A percentile compares a stretch with the other conserved stretches of the same genome.
Evolutionary conservation across 2,113 vertebrate genomes (phyloP).

Genomic region (Plotosus lineatus): DNA sequence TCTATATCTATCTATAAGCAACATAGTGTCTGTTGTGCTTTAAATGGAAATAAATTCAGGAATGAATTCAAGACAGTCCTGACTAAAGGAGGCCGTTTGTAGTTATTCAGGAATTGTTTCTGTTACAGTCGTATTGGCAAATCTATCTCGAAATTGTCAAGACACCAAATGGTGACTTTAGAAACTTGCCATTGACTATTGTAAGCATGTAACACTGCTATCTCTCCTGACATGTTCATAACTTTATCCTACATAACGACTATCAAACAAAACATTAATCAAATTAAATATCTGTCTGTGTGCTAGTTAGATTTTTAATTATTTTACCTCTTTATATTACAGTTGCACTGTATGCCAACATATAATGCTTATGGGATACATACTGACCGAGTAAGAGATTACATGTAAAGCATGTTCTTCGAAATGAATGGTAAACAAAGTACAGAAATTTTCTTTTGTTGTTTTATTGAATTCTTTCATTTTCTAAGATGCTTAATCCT

Average conservation of each 20-base stretch:
- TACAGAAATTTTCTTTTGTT: not conserved
- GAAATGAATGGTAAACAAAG: not conserved
- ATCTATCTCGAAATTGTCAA: conserved; percentile 14
- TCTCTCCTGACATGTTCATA: not conserved
- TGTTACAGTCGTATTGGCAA: not conserved
- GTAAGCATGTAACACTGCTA: not conserved
- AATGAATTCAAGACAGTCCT: not conserved
- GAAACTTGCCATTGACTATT: not conserved
- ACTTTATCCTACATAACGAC: not conserved
- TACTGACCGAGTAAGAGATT: not conserved
- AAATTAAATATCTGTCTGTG: not conserved
- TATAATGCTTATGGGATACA: not conserved
- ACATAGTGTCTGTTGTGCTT: not conserved
- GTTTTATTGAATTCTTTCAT: too few species aligned
- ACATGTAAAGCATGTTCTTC: not conserved
- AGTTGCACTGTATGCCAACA: not conserved
- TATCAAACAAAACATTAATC: not conserved
- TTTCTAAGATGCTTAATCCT: too few species aligned
- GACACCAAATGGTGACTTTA: not conserved
- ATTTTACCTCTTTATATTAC: not conserved
- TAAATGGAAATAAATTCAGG: not conserved
- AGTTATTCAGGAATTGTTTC: not conserved
- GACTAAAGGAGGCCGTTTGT: not conserved
- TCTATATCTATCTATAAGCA: too few species aligned
- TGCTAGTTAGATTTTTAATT: not conserved